Evolutionary conservation across 2,113 vertebrate species (phyloP).

Genomic region (Isichthys henryi): DNA sequence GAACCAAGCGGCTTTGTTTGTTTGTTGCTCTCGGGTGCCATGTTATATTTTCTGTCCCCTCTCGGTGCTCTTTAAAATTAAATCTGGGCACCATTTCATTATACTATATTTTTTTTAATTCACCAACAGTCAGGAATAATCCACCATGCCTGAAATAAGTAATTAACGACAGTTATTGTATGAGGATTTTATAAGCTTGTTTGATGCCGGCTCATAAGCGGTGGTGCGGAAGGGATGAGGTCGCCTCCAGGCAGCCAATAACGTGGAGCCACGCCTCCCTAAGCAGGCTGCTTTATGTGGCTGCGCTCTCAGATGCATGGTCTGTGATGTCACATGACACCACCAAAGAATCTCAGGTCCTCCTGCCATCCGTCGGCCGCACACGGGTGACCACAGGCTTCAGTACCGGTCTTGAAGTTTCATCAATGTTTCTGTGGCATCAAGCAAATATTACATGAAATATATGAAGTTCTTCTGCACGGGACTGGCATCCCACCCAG

Average conservation of each 20-base stretch:
- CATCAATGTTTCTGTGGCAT: not conserved
- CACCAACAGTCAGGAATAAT: not conserved
- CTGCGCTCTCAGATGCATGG: not conserved
- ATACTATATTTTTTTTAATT: not conserved
- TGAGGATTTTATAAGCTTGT: slow-evolving; percentile 11
- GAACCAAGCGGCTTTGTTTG: slow-evolving; percentile 10
- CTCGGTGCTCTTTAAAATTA: not conserved
- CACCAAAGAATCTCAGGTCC: not conserved
- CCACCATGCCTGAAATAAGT: slow-evolving; percentile 4
- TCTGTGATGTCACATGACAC: not conserved
- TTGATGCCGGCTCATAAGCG: not conserved
- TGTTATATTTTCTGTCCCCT: not conserved
- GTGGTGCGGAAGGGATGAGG: not conserved
- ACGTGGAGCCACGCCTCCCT: not conserved
- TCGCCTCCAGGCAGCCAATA: not conserved
- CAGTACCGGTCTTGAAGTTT: not conserved
- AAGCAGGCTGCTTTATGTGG: not conserved
- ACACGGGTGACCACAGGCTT: not conserved
- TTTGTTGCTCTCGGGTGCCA: not conserved
- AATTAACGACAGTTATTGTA: slow-evolving; percentile 16
- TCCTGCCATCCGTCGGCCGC: not conserved
- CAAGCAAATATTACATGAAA: not conserved
- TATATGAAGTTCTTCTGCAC: not conserved
- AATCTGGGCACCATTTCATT: not conserved
- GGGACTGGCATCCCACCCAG: not conserved